These are phyloP conservation scores for Notoglanidium macrostoma DNA, from an alignment of 2,797 vertebrate species.

Conservation along the genomic window DNA sequence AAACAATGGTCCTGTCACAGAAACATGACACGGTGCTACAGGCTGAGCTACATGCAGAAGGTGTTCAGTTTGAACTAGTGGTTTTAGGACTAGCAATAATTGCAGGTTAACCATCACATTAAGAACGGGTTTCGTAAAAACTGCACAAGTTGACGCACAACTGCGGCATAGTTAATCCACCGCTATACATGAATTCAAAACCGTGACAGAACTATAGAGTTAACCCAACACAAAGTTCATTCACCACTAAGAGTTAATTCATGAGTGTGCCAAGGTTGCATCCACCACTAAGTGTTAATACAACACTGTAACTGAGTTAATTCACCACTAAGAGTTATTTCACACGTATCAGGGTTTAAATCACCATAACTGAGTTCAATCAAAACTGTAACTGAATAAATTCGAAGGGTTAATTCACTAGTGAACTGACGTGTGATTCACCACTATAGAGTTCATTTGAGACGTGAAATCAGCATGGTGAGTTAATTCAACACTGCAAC, in stretches of 20 bases:
- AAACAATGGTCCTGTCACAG: slow-evolving; percentile 46
- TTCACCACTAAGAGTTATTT: background rate
- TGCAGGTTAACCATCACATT: background rate
- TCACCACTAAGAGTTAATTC: background rate
- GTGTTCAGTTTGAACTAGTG: background rate
- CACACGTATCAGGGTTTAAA: no score
- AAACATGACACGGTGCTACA: slow-evolving; percentile 23
- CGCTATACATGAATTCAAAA: background rate
- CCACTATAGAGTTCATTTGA: no score
- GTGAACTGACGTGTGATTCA: no score
- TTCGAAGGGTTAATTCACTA: no score
- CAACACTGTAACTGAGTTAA: background rate
- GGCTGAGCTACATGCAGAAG: background rate
- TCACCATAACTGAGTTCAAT: no score
- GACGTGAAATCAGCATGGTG: no score
- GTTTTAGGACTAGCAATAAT: background rate
- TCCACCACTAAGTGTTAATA: background rate
- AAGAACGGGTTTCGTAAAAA: background rate
- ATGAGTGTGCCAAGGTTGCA: no score
- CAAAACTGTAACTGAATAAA: no score
- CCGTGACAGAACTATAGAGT: background rate
- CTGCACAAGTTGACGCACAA: background rate
- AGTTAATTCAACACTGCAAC: background rate
- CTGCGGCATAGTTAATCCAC: background rate
- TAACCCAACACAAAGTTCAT: background rate